Evolutionary conservation across 2,797 vertebrate species (phyloP).

Genomic region (Argentina silus): DNA sequence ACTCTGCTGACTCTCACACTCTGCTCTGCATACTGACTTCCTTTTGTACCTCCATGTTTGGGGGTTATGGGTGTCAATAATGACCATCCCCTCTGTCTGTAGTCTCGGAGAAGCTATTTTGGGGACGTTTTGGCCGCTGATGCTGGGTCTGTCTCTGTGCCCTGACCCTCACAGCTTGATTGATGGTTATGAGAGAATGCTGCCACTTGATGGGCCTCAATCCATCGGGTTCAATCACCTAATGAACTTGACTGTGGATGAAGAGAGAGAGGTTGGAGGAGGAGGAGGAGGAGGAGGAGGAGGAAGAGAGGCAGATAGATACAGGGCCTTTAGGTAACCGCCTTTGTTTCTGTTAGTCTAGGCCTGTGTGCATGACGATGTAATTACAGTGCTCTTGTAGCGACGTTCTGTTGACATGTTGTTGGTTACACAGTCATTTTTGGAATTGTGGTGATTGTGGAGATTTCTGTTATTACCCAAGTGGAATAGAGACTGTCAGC

Average conservation of each 20-base stretch:
- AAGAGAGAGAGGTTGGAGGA: background rate
- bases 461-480: too few species aligned
- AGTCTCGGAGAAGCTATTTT: background rate
- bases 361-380: too few species aligned
- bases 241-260: slow-evolving; percentile 77
- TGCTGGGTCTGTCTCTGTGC: slow-evolving; percentile 30
- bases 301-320: slow-evolving; percentile 16
- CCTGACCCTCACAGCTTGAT: background rate
- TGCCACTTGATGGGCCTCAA: slow-evolving; percentile 48
- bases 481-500: too few species aligned
- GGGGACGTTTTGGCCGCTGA: background rate
- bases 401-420: too few species aligned
- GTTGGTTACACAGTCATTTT: too few species aligned
- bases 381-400: too few species aligned
- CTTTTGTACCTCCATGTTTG: background rate
- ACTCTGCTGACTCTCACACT: background rate
- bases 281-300: background rate
- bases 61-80: background rate
- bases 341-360: too few species aligned
- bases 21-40: background rate
- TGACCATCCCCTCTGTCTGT: background rate
- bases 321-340: too few species aligned
- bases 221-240: slow-evolving; percentile 68
- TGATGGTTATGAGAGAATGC: background rate
- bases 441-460: too few species aligned